A percentile compares a stretch with the other conserved stretches of the same genome.
These are phyloP conservation scores for Myoxocephalus aenaeus DNA, from an alignment of 2,797 vertebrate species.

Conservation along the genomic window DNA sequence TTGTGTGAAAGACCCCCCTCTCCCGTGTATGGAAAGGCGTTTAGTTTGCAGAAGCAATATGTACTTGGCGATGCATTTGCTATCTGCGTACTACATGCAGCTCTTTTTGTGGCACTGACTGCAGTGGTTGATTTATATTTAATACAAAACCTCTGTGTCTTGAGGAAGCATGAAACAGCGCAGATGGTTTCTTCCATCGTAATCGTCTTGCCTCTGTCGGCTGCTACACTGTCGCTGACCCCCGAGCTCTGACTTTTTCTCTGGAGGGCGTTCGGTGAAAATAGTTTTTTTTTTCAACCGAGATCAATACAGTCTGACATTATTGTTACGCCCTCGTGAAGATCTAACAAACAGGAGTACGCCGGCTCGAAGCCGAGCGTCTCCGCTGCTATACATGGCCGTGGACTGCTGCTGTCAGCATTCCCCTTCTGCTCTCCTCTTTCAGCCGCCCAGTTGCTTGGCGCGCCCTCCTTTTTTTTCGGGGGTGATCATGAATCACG, in stretches of 20 bases:
- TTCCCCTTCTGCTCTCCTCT: conserved; percentile 71
- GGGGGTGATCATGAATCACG: conserved; percentile 80
- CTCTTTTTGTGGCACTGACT: neutral
- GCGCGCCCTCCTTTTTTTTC: conserved; percentile 59
- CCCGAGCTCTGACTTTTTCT: conserved; percentile 26
- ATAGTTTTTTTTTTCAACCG: conserved; percentile 17
- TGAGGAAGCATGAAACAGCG: neutral
- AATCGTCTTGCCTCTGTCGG: conserved; percentile 25
- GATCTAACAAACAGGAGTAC: conserved; percentile 36
- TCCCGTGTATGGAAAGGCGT: no score
- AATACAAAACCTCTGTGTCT: conserved; percentile 28
- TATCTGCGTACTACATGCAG: neutral
- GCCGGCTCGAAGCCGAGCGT: conserved; percentile 22
- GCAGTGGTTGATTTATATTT: neutral
- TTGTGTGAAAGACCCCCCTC: no score
- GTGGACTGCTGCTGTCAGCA: conserved; percentile 72
- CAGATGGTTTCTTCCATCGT: neutral
- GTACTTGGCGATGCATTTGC: neutral
- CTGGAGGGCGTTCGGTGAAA: conserved; percentile 29
- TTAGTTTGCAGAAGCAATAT: neutral
- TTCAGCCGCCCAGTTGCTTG: conserved; percentile 76
- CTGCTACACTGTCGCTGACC: conserved; percentile 34
- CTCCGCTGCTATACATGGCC: conserved; percentile 53
- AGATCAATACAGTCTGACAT: conserved; percentile 46
- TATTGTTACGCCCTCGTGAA: conserved; percentile 36